Conservation (phyloP, 2,888 invertebrate species). For the Lydus trimaculatus region DNA sequence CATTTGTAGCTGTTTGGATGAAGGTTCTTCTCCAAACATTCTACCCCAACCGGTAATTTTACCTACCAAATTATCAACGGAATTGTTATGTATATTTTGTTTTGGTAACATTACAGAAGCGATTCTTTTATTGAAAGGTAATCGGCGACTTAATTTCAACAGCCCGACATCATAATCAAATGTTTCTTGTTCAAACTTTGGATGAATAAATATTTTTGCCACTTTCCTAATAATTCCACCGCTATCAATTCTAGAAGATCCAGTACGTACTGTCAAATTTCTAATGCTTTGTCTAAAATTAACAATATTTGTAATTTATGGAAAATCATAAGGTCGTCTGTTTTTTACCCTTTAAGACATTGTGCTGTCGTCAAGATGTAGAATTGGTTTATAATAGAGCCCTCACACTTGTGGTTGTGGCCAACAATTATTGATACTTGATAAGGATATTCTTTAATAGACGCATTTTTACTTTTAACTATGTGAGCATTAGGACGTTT, state of each 20-base stretch:
- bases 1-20: constrained; percentile 18
- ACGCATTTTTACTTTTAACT: no score
- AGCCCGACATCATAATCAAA: constrained; percentile 64
- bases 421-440: constrained; percentile 63
- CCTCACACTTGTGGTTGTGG: constrained; percentile 64
- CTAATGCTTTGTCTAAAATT: constrained; percentile 4
- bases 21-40: constrained; percentile 14
- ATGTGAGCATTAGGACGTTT: no score
- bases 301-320: no score
- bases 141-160: constrained; percentile 58
- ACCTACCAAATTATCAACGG: constrained; percentile 55
- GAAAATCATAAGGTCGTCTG: no score
- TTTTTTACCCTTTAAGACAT: constrained; percentile 14
- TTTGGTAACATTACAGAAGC: neutral
- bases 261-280: constrained; percentile 57
- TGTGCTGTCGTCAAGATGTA: constrained; percentile 62
- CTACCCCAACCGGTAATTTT: constrained; percentile 54
- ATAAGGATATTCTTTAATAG: constrained; percentile 66
- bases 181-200: constrained; percentile 60
- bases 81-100: neutral
- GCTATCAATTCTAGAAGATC: constrained; percentile 63
- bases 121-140: constrained; percentile 42
- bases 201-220: constrained; percentile 60
- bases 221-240: constrained; percentile 65
- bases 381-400: constrained; percentile 61